Evolutionary conservation across 2,113 vertebrate genomes (phyloP).

Genomic region (Sapajus apella): DNA sequence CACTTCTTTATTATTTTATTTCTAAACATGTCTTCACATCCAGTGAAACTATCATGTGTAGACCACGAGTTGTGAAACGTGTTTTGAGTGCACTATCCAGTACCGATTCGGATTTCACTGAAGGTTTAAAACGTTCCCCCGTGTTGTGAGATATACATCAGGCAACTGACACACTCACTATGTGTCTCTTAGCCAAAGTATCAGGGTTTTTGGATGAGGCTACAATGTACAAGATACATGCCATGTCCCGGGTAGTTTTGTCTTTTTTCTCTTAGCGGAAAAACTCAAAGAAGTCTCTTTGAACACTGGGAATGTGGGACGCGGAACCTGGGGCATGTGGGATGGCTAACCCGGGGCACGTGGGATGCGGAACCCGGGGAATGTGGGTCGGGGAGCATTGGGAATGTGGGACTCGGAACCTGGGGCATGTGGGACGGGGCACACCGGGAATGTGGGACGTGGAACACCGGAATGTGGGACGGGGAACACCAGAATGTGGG

Average conservation of each 20-base stretch:
- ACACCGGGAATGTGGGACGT: no score
- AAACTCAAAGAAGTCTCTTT: neutral
- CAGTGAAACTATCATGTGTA: fast-evolving
- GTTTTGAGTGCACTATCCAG: no score
- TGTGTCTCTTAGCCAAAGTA: fast-evolving
- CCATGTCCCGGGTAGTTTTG: neutral
- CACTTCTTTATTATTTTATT: neutral
- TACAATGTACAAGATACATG: no score
- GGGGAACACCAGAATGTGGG: no score
- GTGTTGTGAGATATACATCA: fast-evolving
- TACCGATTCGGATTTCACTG: neutral
- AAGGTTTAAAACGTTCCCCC: neutral
- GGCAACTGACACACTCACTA: fast-evolving
- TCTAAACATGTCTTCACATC: fast-evolving
- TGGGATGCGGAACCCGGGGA: no score
- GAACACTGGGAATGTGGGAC: no score
- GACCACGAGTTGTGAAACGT: fast-evolving
- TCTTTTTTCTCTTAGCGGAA: neutral
- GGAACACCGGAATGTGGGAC: no score
- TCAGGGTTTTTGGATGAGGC: neutral
- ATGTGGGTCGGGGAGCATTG: no score
- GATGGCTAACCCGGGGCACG: no score
- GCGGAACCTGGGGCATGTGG: no score
- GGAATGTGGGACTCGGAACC: no score
- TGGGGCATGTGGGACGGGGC: no score